phyloP scores from a whole-genome alignment of 2,888 invertebrate species.

The Caenorhabditis becei region DNA sequence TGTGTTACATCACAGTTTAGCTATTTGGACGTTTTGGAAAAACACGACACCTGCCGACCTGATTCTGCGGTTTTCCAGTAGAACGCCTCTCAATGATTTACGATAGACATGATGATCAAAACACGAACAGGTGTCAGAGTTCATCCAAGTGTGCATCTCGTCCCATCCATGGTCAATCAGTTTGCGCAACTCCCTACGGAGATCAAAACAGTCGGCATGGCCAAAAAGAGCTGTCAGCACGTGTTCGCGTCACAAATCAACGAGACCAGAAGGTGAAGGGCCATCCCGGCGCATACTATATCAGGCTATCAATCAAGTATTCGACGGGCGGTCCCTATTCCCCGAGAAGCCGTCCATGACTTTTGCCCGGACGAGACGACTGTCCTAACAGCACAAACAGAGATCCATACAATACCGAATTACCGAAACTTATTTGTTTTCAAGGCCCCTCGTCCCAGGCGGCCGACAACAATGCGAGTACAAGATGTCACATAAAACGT shows the following conservation, averaged over 20 bases:
- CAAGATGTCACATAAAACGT: constrained; percentile 59
- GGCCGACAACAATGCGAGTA: constrained; percentile 55
- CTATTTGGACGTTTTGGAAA: not conserved
- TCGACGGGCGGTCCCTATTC: constrained; percentile 40
- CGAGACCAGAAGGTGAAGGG: constrained; percentile 54
- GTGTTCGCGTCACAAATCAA: constrained; percentile 60
- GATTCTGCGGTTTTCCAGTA: not conserved
- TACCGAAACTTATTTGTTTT: constrained; percentile 61
- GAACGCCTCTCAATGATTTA: constrained; percentile 7
- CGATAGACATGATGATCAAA: constrained; percentile 8
- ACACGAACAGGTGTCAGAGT: constrained; percentile 35
- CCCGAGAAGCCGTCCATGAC: constrained; percentile 30
- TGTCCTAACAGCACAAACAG: constrained; percentile 50
- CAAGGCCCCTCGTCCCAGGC: constrained; percentile 56
- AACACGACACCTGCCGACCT: constrained; percentile 27
- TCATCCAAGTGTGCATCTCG: constrained; percentile 41
- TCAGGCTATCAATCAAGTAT: constrained; percentile 52
- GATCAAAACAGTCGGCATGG: constrained; percentile 45
- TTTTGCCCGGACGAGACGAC: constrained; percentile 33
- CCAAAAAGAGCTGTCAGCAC: constrained; percentile 54
- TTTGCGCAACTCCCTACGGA: constrained; percentile 42
- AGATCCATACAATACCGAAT: constrained; percentile 58
- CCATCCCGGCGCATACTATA: constrained; percentile 55
- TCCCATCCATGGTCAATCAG: constrained; percentile 12
- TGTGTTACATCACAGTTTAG: not conserved